phyloP scores from a whole-genome alignment of 2,888 invertebrate genomes.

The Sminthurinus aureus region DNA sequence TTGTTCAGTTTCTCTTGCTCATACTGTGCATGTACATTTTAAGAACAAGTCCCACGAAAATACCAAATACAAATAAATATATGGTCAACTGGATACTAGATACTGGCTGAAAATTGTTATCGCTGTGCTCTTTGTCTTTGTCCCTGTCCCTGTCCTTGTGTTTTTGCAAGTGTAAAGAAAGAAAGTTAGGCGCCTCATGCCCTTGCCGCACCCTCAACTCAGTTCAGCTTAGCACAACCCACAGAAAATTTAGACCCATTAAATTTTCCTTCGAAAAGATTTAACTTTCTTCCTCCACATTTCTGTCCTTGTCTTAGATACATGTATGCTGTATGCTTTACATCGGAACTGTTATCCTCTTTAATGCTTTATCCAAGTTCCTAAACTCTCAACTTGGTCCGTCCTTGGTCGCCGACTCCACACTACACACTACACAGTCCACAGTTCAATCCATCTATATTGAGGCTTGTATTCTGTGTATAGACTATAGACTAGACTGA shows the following conservation, averaged over 20 bases:
- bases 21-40: neutral
- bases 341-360: neutral
- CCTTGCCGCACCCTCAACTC: constrained; percentile 7
- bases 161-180: neutral
- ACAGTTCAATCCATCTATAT: neutral
- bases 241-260: constrained; percentile 15
- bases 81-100: neutral
- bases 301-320: neutral
- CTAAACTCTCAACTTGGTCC: too few species aligned
- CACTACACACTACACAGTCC: too few species aligned
- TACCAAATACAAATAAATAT: neutral
- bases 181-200: constrained; percentile 41
- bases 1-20: neutral
- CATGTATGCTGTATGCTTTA: neutral
- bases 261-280: constrained; percentile 13
- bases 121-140: neutral
- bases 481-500: too few species aligned
- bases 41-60: neutral
- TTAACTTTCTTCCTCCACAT: constrained; percentile 2
- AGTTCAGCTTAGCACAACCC: constrained; percentile 1
- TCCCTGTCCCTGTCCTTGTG: neutral
- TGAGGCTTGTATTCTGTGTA: too few species aligned
- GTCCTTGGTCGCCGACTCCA: neutral
- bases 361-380: too few species aligned
- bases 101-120: neutral